Evolutionary conservation across 2,797 vertebrate species (phyloP).

Genomic region (Denticeps clupeoides): DNA sequence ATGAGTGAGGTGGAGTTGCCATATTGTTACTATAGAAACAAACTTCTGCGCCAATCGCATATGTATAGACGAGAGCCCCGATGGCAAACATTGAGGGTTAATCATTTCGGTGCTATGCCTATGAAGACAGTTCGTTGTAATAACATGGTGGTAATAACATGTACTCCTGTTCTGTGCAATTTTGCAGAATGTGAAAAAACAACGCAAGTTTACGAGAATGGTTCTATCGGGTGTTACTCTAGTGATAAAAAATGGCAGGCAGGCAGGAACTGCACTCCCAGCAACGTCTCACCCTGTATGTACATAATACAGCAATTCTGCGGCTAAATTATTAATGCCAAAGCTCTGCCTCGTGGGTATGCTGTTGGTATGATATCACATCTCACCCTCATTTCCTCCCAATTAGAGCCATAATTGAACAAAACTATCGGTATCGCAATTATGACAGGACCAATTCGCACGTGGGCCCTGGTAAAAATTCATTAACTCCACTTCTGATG

Average conservation of each 20-base stretch:
- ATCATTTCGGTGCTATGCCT: constrained; percentile 17
- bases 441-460: not conserved
- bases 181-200: constrained; percentile 15
- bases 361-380: not conserved
- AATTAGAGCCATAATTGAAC: constrained; percentile 1
- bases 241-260: no score
- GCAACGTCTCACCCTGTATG: constrained; percentile 24
- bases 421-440: constrained; percentile 1
- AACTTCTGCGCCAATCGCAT: constrained; percentile 38
- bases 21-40: constrained; percentile 52
- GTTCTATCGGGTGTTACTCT: no score
- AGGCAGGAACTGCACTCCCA: constrained; percentile 3
- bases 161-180: not conserved
- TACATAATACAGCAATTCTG: constrained; percentile 32
- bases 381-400: not conserved
- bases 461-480: not conserved
- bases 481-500: constrained; percentile 4
- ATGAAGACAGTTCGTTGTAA: no score
- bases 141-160: not conserved
- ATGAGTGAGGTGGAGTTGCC: constrained; percentile 42
- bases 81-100: constrained; percentile 18
- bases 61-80: constrained; percentile 28
- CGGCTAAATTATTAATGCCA: constrained; percentile 34
- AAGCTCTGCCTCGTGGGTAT: constrained; percentile 14
- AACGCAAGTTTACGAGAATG: no score